phyloP scores from a whole-genome alignment of 2,888 invertebrate genomes.

The Drosophila phalerata region DNA sequence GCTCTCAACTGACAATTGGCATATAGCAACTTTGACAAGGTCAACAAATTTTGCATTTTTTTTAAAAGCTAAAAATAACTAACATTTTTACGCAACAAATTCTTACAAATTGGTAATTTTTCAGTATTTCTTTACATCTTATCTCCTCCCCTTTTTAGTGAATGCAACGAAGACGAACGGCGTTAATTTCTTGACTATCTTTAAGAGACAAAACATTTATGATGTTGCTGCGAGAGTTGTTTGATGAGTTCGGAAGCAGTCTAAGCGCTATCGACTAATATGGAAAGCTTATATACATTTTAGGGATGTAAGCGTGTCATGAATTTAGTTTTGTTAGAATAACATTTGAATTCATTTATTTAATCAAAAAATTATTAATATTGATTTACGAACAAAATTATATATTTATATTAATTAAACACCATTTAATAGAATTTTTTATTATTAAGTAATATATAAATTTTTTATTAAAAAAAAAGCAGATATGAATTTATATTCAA shows the following conservation, averaged over 20 bases:
- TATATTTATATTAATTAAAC: too few species aligned
- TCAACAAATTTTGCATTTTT: slow-evolving; percentile 35
- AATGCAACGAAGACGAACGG: slow-evolving; percentile 60
- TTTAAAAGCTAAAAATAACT: slow-evolving; percentile 4
- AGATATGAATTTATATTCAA: too few species aligned
- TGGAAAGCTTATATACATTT: not conserved
- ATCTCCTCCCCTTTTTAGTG: not conserved
- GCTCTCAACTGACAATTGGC: not conserved
- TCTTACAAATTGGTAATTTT: slow-evolving; percentile 43
- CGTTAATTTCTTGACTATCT: slow-evolving; percentile 68
- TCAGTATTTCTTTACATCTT: not conserved
- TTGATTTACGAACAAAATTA: too few species aligned
- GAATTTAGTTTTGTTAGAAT: not conserved
- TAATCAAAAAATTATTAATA: too few species aligned
- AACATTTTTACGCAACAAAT: slow-evolving; percentile 7
- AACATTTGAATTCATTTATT: too few species aligned
- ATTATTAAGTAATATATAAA: not conserved
- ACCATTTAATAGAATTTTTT: too few species aligned
- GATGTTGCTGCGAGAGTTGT: slow-evolving; percentile 18
- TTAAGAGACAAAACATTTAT: slow-evolving; percentile 9
- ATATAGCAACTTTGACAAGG: slow-evolving; percentile 27
- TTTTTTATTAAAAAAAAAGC: too few species aligned
- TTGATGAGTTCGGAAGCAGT: slow-evolving; percentile 5
- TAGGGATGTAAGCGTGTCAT: not conserved
- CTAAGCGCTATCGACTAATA: not conserved